Conservation (phyloP, 2,113 vertebrate genomes). For the Axis porcinus region DNA sequence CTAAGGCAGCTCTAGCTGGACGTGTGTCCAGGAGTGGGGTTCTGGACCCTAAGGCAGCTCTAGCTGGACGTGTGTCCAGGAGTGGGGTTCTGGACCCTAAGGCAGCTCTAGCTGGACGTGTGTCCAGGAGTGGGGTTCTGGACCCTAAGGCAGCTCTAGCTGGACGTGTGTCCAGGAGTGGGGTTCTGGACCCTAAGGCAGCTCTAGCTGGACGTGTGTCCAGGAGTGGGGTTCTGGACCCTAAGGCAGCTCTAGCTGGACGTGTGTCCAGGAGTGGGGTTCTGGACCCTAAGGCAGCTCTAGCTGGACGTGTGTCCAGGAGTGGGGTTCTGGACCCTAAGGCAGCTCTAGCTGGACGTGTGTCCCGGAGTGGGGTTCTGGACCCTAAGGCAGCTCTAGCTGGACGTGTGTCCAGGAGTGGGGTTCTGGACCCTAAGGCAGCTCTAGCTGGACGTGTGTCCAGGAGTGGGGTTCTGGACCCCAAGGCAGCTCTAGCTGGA, state of each 20-base stretch:
- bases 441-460: background rate
- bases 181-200: background rate
- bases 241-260: background rate
- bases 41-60: background rate
- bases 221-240: background rate
- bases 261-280: background rate
- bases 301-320: background rate
- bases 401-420: background rate
- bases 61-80: background rate
- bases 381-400: background rate
- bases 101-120: background rate
- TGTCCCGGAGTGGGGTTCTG: background rate
- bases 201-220: background rate
- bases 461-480: background rate
- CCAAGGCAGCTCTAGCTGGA: background rate
- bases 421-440: background rate
- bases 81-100: background rate
- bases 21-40: background rate
- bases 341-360: background rate
- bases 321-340: background rate
- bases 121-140: background rate
- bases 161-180: background rate
- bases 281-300: background rate
- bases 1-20: background rate
- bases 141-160: background rate